phyloP scores from a whole-genome alignment of 1,140 invertebrate species.

The Leptopilina clavipes region DNA sequence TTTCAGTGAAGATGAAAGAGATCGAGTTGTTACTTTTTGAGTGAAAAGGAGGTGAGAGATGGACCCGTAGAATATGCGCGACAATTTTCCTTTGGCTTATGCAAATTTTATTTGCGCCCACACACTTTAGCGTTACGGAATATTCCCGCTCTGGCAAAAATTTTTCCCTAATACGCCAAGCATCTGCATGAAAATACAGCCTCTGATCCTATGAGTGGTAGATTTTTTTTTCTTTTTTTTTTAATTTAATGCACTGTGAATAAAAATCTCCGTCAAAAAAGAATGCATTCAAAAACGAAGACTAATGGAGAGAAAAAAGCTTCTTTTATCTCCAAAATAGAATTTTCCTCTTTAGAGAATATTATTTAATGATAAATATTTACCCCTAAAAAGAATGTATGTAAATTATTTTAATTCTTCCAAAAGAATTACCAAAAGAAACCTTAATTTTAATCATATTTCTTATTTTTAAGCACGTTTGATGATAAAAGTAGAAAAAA shows the following conservation, averaged over 20 bases:
- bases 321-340: conserved; percentile 1
- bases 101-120: conserved; percentile 49
- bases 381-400: too few relatives aligned
- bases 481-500: too few relatives aligned
- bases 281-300: background rate
- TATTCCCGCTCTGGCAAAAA: conserved; percentile 47
- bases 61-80: conserved; percentile 48
- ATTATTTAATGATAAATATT: conserved; percentile 4
- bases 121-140: conserved; percentile 43
- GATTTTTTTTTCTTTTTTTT: too few relatives aligned
- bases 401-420: too few relatives aligned
- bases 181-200: conserved; percentile 49
- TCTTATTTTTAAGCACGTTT: too few relatives aligned
- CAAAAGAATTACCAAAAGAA: too few relatives aligned
- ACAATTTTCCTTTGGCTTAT: conserved; percentile 59
- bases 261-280: conserved; percentile 38
- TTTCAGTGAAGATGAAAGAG: conserved; percentile 44
- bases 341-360: conserved; percentile 6
- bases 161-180: conserved; percentile 50
- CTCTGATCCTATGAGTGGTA: conserved; percentile 42
- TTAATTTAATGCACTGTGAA: conserved; percentile 25
- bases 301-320: conserved; percentile 1
- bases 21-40: conserved; percentile 39
- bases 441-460: too few relatives aligned
- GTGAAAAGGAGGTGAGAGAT: background rate